Evolutionary conservation across 2,888 invertebrate genomes (phyloP).

Genomic region (Melanostoma scalare): DNA sequence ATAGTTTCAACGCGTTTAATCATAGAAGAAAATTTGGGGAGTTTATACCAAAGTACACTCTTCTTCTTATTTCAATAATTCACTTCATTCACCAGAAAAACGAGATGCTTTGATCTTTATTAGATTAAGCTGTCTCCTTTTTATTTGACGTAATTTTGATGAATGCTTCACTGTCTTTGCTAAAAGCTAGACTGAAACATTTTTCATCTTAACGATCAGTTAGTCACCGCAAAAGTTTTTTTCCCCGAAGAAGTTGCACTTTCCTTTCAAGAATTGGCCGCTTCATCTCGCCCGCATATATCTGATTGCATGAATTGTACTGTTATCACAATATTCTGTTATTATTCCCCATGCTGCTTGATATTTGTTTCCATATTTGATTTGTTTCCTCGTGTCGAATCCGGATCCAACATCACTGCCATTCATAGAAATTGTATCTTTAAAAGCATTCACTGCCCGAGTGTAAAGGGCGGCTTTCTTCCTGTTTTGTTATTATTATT

Average conservation of each 20-base stretch:
- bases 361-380: constrained; percentile 80
- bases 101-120: no score
- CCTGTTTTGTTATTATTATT: constrained; percentile 70
- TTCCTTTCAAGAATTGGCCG: constrained; percentile 85
- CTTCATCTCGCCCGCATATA: constrained; percentile 85
- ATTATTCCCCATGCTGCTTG: constrained; percentile 83
- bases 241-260: constrained; percentile 46
- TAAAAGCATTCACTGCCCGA: constrained; percentile 77
- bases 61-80: no score
- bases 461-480: constrained; percentile 80
- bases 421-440: constrained; percentile 78
- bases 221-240: no score
- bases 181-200: no score
- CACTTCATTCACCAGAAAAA: no score
- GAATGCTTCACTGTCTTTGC: no score
- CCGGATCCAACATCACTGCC: constrained; percentile 79
- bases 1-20: no score
- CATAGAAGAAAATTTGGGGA: no score
- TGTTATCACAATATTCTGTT: constrained; percentile 85
- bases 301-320: constrained; percentile 85
- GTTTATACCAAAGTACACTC: no score
- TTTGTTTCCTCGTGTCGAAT: constrained; percentile 80
- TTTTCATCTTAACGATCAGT: no score
- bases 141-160: no score
- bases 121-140: no score